Evolutionary conservation across 2,888 invertebrate genomes (phyloP), one percentile per base, ranked within the genome.

Genomic region (Eristalinus aeneus): DNA sequence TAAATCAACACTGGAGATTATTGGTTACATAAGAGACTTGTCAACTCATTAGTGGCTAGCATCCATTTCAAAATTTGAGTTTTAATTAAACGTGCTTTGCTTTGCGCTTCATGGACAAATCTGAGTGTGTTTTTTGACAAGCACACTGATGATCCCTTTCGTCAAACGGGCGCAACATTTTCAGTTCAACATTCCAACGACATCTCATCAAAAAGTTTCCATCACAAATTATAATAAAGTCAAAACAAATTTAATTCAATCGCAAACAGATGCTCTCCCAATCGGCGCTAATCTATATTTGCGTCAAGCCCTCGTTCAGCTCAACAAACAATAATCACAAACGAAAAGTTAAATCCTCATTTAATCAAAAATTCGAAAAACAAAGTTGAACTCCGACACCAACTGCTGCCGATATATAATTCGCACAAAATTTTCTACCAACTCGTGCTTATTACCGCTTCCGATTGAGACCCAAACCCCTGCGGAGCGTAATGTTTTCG

Each of bases 361-460:
- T 65, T 65, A 5, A 46, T 36, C 53, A 12, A 54, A 32, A 53
- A 54, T 46, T 53, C 53, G 53, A 53, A n/a, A 39, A 46, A 9
- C 3, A 65, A 67, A 67, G 53, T 67, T 67, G 32, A 53, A 32
- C 32, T 53, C 20, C 2, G 5, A 27, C 67, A 32, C 67, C 53
- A 54, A 67, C 67, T 67, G 67, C 27, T 67, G 16, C 67, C 11
- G 10, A 54, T 53, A 32, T 53, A 32, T 32, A 53, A 67, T 67
- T 32, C 32, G 32, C 67, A 53, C 67, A 53, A 27, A 46, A 46
- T 46, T 67, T 65, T 46, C 34, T 8, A 31, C 23, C 23, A 64
- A 53, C 53, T 67, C 31, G 53, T 20, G 23, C 31, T 53, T 31
- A 67, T 53, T 53, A 67, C 53, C 27, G 53, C 53, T 67, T 53